These are phyloP conservation scores for Lasioglossum marginatum DNA, from an alignment of 2,888 invertebrate species.

Conservation along the genomic window DNA sequence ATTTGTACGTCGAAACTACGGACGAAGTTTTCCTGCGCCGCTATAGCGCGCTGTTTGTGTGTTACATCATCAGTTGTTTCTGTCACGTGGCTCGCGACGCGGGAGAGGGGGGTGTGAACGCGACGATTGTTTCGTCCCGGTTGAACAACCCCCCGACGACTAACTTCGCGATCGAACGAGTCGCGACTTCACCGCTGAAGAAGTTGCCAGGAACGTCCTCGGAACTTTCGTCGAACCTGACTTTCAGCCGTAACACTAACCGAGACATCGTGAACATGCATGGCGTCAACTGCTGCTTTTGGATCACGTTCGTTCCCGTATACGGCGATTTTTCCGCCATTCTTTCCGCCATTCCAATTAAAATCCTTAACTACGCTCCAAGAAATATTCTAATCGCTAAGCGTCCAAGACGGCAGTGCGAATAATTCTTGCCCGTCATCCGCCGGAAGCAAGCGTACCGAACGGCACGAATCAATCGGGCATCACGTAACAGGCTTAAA, in stretches of 20 bases:
- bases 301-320: too few relatives aligned
- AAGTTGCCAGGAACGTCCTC: background rate
- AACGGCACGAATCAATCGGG: background rate
- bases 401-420: background rate
- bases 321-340: too few relatives aligned
- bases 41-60: background rate
- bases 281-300: too few relatives aligned
- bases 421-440: background rate
- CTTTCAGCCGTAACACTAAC: background rate
- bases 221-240: conserved; percentile 8
- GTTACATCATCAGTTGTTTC: background rate
- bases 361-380: background rate
- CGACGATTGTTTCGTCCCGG: background rate
- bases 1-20: conserved; percentile 4
- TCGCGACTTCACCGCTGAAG: background rate
- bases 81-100: background rate
- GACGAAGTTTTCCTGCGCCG: background rate
- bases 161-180: background rate
- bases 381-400: background rate
- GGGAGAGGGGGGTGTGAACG: background rate
- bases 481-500: conserved; percentile 3
- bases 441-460: background rate
- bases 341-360: too few relatives aligned
- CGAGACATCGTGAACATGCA: background rate
- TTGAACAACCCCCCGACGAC: background rate